Conservation (phyloP, 2,113 vertebrate species). For the Hypanus sabinus region DNA sequence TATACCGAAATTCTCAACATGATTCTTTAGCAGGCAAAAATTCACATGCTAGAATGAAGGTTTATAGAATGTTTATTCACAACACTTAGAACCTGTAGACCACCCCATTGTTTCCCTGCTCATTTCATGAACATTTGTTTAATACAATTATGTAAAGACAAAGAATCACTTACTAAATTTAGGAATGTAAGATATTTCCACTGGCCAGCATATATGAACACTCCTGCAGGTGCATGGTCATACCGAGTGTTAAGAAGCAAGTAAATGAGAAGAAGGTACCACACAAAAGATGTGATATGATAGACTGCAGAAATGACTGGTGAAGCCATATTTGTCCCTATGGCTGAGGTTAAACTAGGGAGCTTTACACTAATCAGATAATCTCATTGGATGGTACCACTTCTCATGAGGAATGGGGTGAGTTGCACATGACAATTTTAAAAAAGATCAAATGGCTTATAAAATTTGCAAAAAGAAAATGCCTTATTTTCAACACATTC, state of each 20-base stretch:
- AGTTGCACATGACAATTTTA: background rate
- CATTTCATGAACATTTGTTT: background rate
- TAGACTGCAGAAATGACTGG: background rate
- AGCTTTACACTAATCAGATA: constrained; percentile 29
- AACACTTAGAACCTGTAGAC: background rate
- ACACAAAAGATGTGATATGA: constrained; percentile 43
- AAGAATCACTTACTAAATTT: constrained; percentile 61
- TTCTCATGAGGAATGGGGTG: background rate
- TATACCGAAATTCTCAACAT: background rate
- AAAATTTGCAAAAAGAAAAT: background rate
- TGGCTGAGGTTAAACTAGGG: background rate
- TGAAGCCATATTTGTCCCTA: constrained; percentile 6
- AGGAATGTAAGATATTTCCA: constrained; percentile 65
- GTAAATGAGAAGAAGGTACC: constrained; percentile 55
- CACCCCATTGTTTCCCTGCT: background rate
- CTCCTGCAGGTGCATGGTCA: constrained; percentile 40
- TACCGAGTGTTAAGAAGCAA: constrained; percentile 36
- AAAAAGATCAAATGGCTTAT: background rate
- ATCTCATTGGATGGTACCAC: constrained; percentile 25
- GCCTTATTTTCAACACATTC: background rate
- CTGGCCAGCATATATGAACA: constrained; percentile 50
- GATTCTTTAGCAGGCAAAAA: background rate
- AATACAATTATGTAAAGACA: background rate
- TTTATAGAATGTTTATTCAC: background rate
- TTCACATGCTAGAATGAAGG: background rate